A percentile compares a stretch with the other conserved stretches of the same genome.
phyloP scores from a whole-genome alignment of 2,888 invertebrate species.

The Pollenia angustigena region DNA sequence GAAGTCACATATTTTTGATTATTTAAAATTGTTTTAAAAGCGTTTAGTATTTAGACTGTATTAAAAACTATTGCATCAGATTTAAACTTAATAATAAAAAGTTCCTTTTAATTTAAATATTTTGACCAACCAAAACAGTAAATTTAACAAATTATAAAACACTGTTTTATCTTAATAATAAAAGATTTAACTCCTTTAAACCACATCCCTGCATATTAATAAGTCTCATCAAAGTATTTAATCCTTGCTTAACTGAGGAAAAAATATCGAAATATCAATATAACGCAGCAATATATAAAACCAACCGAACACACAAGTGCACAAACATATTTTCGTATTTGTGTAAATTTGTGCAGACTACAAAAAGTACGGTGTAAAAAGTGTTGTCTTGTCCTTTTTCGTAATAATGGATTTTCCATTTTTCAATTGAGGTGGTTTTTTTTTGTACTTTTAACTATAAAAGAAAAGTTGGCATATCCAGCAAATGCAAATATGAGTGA shows the following conservation, averaged over 20 bases:
- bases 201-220: slow-evolving; percentile 17
- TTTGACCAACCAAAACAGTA: no score
- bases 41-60: no score
- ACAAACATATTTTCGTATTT: neutral
- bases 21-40: no score
- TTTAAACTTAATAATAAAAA: no score
- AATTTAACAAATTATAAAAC: neutral
- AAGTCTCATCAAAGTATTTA: slow-evolving; percentile 64
- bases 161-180: no score
- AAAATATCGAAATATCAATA: slow-evolving; percentile 33
- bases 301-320: slow-evolving; percentile 29
- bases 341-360: slow-evolving; percentile 26
- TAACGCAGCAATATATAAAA: slow-evolving; percentile 47
- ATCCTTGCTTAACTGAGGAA: slow-evolving; percentile 55
- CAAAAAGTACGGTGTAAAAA: slow-evolving; percentile 41
- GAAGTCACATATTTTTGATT: no score
- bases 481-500: slow-evolving; percentile 8
- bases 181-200: slow-evolving; percentile 36
- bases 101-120: no score
- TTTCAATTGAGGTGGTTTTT: slow-evolving; percentile 70
- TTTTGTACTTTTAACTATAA: slow-evolving; percentile 48
- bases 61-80: no score
- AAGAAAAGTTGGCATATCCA: slow-evolving; percentile 7
- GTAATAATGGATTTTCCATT: slow-evolving; percentile 72
- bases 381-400: slow-evolving; percentile 55